These are phyloP conservation scores for Myioborus melanocephalus DNA, from an alignment of 2,797 vertebrate species.

Conservation along the genomic window DNA sequence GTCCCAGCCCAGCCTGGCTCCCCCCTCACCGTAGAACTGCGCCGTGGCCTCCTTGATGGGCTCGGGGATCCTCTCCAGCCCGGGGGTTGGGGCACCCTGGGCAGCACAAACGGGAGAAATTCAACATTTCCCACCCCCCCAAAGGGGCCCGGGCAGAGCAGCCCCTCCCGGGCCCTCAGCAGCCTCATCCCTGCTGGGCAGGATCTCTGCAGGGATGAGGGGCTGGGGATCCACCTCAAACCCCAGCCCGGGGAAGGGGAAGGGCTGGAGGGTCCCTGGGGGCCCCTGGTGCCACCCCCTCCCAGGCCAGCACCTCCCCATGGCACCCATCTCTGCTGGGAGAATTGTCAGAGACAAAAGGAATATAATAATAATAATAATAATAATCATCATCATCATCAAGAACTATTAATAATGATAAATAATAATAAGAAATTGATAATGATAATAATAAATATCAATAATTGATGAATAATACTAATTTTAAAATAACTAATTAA, in stretches of 20 bases:
- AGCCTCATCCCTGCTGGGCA: fast-evolving
- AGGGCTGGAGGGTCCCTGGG: background rate
- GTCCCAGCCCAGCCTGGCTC: background rate
- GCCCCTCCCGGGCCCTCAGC: background rate
- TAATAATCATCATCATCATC: too few species aligned
- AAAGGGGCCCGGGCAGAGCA: background rate
- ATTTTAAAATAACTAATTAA: too few species aligned
- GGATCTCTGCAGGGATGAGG: background rate
- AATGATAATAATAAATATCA: too few species aligned
- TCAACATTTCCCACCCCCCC: background rate
- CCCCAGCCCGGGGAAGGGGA: fast-evolving
- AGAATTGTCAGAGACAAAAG: fast-evolving
- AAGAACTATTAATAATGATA: too few species aligned
- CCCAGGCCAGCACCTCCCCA: background rate
- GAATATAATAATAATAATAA: too few species aligned
- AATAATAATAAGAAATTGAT: too few species aligned
- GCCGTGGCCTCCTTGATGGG: conserved; percentile 94
- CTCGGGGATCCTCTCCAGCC: conserved; percentile 86
- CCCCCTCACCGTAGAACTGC: conserved; percentile 83
- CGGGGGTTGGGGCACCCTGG: conserved; percentile 77
- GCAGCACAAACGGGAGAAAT: background rate
- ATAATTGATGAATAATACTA: too few species aligned
- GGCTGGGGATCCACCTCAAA: background rate
- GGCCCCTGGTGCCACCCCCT: background rate
- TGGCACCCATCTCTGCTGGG: background rate